These are phyloP conservation scores for Saccostrea echinata DNA, from an alignment of 1,140 invertebrate species.

Conservation along the genomic window DNA sequence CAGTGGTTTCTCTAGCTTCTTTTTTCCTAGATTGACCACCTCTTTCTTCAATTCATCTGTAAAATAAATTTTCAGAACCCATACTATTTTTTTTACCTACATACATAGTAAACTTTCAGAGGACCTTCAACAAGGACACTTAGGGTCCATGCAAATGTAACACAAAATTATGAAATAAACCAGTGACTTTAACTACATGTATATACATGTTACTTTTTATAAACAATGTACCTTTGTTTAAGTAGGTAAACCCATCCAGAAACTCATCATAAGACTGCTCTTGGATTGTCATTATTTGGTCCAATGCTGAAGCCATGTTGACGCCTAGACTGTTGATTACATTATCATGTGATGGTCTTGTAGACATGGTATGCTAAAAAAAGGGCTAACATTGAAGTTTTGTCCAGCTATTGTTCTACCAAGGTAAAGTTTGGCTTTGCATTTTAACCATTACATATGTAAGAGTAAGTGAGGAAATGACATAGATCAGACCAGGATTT, in stretches of 20 bases:
- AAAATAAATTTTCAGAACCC: too few relatives aligned
- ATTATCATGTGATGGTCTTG: slow-evolving; percentile 47
- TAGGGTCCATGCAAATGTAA: too few relatives aligned
- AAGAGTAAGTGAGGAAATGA: too few relatives aligned
- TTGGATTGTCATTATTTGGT: slow-evolving; percentile 44
- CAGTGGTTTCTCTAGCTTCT: background rate
- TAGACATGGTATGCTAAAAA: background rate
- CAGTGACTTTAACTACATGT: too few relatives aligned
- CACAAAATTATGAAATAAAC: too few relatives aligned
- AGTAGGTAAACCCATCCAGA: slow-evolving; percentile 48
- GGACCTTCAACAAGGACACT: too few relatives aligned
- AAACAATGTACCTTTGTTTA: slow-evolving; percentile 44
- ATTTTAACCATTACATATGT: too few relatives aligned
- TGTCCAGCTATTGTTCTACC: background rate
- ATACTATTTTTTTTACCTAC: too few relatives aligned
- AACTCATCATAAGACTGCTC: slow-evolving; percentile 58
- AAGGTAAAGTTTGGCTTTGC: background rate
- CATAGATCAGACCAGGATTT: too few relatives aligned
- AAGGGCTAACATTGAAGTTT: background rate
- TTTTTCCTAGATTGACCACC: background rate
- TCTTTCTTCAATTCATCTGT: background rate
- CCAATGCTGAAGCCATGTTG: slow-evolving; percentile 35
- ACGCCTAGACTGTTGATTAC: slow-evolving; percentile 41
- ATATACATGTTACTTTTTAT: too few relatives aligned
- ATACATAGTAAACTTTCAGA: too few relatives aligned